Evolutionary conservation across 1,140 invertebrate genomes (phyloP).

Genomic region (Tetramorium parvispinum): DNA sequence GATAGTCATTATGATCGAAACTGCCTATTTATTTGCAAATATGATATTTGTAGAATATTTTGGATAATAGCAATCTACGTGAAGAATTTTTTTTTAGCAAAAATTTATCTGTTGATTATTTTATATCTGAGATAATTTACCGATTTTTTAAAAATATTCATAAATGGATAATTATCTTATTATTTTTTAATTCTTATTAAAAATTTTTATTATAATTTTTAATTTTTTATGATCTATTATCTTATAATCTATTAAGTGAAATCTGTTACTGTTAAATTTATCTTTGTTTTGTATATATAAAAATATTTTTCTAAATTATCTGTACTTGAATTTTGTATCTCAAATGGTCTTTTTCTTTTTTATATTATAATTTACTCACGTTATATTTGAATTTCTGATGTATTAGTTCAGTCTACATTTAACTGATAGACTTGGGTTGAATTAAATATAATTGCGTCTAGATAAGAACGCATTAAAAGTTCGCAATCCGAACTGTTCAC

Average conservation of each 20-base stretch:
- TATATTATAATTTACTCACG: neutral
- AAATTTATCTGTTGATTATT: neutral
- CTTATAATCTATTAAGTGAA: neutral
- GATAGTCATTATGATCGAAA: slow-evolving; percentile 10
- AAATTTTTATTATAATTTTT: neutral
- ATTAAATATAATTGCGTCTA: slow-evolving; percentile 2
- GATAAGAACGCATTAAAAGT: slow-evolving; percentile 21
- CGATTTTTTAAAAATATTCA: neutral
- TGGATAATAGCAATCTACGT: neutral
- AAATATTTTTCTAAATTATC: neutral
- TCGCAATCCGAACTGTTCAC: neutral
- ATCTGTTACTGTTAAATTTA: neutral
- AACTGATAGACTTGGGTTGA: neutral
- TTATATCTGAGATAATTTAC: neutral
- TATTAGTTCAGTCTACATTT: neutral
- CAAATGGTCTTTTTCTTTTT: neutral
- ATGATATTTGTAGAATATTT: neutral
- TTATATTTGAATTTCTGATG: neutral
- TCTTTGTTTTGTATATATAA: neutral
- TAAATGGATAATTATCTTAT: neutral
- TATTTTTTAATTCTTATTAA: too few species aligned
- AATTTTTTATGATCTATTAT: neutral
- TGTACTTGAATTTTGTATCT: neutral
- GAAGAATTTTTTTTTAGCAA: neutral
- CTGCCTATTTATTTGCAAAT: neutral